Evolutionary conservation across 2,113 vertebrate species (phyloP).

Genomic region (Sebastes schlegelii): DNA sequence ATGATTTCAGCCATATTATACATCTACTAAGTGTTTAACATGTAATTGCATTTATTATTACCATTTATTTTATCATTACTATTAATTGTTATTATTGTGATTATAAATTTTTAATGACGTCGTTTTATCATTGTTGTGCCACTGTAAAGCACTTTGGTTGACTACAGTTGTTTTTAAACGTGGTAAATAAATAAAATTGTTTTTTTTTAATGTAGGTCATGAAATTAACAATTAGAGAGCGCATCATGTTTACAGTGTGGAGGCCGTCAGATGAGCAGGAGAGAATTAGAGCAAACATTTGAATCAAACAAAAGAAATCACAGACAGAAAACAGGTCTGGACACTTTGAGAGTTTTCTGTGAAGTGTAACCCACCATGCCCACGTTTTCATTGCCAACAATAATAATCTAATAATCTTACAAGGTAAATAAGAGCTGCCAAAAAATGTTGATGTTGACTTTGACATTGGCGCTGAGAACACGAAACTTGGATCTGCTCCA

Average conservation of each 20-base stretch:
- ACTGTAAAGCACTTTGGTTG: too few relatives aligned
- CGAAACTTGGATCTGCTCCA: slow-evolving; percentile 84
- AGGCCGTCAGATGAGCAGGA: background rate
- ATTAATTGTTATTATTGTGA: too few relatives aligned
- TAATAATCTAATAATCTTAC: slow-evolving; percentile 78
- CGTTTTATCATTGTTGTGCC: too few relatives aligned
- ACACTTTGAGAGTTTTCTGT: slow-evolving; percentile 89
- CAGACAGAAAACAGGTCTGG: slow-evolving; percentile 82
- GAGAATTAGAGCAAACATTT: background rate
- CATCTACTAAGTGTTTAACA: too few relatives aligned
- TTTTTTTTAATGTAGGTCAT: too few relatives aligned
- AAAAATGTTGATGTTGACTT: slow-evolving; percentile 75
- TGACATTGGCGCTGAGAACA: slow-evolving; percentile 92
- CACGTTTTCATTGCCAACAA: slow-evolving; percentile 81
- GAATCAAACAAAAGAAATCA: slow-evolving; percentile 56
- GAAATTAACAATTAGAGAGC: too few relatives aligned
- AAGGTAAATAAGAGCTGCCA: slow-evolving; percentile 81
- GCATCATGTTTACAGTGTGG: background rate
- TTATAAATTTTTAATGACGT: too few relatives aligned
- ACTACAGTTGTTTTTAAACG: too few relatives aligned
- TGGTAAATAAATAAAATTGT: too few relatives aligned
- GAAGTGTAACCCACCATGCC: slow-evolving; percentile 94
- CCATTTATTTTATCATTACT: too few relatives aligned
- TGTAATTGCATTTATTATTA: too few relatives aligned
- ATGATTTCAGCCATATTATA: too few relatives aligned